A percentile compares a stretch with the other conserved stretches of the same genome.
phyloP scores from a whole-genome alignment of 2,888 invertebrate genomes.

The Clivina fossor region DNA sequence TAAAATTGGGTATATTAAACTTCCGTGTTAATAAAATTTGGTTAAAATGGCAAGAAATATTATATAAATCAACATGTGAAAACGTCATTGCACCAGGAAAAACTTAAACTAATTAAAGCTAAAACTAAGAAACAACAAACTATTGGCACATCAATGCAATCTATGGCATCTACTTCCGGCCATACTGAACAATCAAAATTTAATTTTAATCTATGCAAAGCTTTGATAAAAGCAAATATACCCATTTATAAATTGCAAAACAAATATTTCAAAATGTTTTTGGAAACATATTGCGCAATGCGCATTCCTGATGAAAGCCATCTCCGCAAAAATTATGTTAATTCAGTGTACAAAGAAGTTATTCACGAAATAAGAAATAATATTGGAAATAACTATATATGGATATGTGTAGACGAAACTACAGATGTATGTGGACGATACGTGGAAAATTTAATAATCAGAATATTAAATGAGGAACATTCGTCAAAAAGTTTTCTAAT shows the following conservation, averaged over 20 bases:
- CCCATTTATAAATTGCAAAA: constrained; percentile 24
- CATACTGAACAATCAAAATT: constrained; percentile 15
- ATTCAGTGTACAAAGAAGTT: constrained; percentile 21
- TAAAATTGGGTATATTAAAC: too few relatives aligned
- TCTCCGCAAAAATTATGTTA: constrained; percentile 36
- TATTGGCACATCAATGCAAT: constrained; percentile 8
- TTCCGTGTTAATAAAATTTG: too few relatives aligned
- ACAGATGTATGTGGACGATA: constrained; percentile 36
- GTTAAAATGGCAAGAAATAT: constrained; percentile 8
- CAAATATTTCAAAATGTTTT: constrained; percentile 11
- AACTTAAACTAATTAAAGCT: constrained; percentile 14
- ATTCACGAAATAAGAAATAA: constrained; percentile 21
- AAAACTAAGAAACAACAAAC: constrained; percentile 20
- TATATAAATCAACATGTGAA: constrained; percentile 1
- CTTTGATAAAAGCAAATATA: constrained; percentile 21
- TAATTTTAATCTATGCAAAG: neutral
- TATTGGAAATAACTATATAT: constrained; percentile 34
- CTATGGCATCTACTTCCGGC: constrained; percentile 15
- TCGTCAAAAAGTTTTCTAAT: constrained; percentile 26
- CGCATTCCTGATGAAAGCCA: constrained; percentile 30
- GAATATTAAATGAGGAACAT: constrained; percentile 21
- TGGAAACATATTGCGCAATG: constrained; percentile 13
- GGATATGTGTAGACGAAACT: constrained; percentile 40
- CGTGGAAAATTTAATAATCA: constrained; percentile 31
- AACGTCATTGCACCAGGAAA: constrained; percentile 6